A percentile compares a stretch with the other conserved stretches of the same genome.
Evolutionary conservation across 2,888 invertebrate species (phyloP).

Genomic region (Hoplodrina ambigua): DNA sequence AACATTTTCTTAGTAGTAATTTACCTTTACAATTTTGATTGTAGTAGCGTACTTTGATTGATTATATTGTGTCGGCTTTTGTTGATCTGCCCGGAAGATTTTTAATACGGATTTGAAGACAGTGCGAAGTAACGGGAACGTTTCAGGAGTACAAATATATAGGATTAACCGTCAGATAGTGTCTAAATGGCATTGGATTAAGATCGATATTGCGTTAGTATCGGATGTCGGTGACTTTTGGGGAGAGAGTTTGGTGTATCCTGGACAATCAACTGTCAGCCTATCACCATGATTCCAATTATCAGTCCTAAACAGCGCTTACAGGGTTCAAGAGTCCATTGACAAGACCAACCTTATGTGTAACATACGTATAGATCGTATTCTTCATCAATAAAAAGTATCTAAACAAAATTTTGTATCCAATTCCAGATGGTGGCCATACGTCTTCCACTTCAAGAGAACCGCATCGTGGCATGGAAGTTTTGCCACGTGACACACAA

Average conservation of each 20-base stretch:
- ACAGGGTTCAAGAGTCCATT: no score
- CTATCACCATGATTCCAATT: not conserved
- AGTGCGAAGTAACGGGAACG: not conserved
- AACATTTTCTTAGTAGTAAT: slow-evolving; percentile 9
- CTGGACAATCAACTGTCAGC: no score
- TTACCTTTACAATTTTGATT: not conserved
- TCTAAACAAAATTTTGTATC: not conserved
- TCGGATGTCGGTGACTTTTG: not conserved
- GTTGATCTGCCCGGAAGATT: not conserved
- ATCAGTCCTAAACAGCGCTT: not conserved
- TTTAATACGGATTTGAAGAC: not conserved
- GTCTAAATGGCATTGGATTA: not conserved
- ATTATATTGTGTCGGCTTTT: not conserved
- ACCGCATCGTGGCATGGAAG: slow-evolving; percentile 99
- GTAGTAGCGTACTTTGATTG: not conserved
- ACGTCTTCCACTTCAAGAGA: slow-evolving; percentile 96
- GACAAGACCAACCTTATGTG: no score
- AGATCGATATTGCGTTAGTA: not conserved
- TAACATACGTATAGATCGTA: not conserved
- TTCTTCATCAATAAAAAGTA: not conserved
- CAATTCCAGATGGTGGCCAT: slow-evolving; percentile 87
- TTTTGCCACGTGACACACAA: slow-evolving; percentile 99
- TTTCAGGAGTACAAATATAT: not conserved
- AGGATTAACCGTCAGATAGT: not conserved
- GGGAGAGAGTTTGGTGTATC: not conserved